Conservation (phyloP, 1,140 invertebrate genomes). For the Hyposmocoma kahamanoa region DNA sequence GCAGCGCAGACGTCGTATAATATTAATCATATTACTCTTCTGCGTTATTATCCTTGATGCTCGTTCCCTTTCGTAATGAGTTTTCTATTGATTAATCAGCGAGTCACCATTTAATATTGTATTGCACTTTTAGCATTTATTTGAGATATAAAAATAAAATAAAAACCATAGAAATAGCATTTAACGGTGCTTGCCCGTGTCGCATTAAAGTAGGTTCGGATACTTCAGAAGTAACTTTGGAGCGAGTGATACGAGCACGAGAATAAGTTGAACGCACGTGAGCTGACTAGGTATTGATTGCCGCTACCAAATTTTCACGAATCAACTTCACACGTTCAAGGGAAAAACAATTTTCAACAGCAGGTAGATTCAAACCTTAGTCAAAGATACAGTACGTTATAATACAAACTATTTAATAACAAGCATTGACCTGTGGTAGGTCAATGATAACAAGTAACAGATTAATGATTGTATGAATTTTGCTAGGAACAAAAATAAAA, state of each 20-base stretch:
- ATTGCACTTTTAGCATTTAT: no score
- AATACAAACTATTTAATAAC: no score
- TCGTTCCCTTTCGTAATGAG: conserved; percentile 20
- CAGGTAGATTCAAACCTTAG: no score
- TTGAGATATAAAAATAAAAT: no score
- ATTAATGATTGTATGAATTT: no score
- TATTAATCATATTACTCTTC: conserved; percentile 37
- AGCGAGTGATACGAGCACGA: conserved; percentile 20
- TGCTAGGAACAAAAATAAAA: no score
- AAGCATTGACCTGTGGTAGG: no score
- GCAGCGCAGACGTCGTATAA: conserved; percentile 34
- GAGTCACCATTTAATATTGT: no score
- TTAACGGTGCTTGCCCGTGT: neutral
- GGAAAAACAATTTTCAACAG: no score
- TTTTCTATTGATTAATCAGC: conserved; percentile 30
- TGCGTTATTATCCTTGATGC: conserved; percentile 21
- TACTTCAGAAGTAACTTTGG: conserved; percentile 22
- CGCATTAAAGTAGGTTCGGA: neutral
- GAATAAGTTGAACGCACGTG: conserved; percentile 30
- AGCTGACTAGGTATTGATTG: conserved; percentile 11
- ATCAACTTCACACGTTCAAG: no score
- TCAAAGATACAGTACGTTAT: no score
- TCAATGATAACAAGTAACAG: no score
- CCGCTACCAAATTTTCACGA: conserved; percentile 5
- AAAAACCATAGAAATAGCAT: neutral